phyloP scores from a whole-genome alignment of 2,113 vertebrate genomes.

The Upupa epops region DNA sequence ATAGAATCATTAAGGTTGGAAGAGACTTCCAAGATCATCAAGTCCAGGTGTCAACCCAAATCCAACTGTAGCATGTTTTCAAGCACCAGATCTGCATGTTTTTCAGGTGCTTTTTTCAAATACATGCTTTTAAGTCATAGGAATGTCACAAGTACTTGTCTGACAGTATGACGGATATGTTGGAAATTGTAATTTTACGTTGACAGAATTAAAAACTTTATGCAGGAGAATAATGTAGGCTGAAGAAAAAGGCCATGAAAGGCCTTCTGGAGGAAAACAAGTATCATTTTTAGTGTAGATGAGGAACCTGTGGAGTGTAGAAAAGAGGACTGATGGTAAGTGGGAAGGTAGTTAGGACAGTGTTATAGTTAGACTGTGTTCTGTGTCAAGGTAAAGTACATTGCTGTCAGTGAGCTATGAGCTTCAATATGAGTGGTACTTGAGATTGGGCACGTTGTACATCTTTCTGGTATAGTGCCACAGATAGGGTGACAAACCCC shows the following conservation, averaged over 20 bases:
- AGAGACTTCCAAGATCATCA: too few relatives aligned
- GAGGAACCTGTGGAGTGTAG: background rate
- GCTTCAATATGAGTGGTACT: background rate
- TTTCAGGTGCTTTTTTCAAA: background rate
- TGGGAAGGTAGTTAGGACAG: background rate
- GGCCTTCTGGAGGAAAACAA: background rate
- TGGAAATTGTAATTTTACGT: background rate
- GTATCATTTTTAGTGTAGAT: background rate
- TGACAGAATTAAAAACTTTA: background rate
- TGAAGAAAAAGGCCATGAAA: background rate
- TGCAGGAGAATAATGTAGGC: background rate
- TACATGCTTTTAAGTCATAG: rapidly evolving
- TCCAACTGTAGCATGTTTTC: too few relatives aligned
- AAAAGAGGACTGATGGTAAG: background rate
- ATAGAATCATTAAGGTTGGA: too few relatives aligned
- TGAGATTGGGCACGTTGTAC: rapidly evolving
- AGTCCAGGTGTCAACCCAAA: too few relatives aligned
- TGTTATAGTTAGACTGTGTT: background rate
- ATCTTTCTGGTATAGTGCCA: background rate
- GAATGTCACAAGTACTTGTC: rapidly evolving
- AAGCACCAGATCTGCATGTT: too few relatives aligned
- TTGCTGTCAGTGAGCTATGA: background rate
- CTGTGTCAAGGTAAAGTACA: rapidly evolving
- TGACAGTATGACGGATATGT: background rate
- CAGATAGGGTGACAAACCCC: rapidly evolving